Base-by-base conservation (phyloP, 2,888 invertebrate genomes). In the Ophion obscuratus region DNA sequence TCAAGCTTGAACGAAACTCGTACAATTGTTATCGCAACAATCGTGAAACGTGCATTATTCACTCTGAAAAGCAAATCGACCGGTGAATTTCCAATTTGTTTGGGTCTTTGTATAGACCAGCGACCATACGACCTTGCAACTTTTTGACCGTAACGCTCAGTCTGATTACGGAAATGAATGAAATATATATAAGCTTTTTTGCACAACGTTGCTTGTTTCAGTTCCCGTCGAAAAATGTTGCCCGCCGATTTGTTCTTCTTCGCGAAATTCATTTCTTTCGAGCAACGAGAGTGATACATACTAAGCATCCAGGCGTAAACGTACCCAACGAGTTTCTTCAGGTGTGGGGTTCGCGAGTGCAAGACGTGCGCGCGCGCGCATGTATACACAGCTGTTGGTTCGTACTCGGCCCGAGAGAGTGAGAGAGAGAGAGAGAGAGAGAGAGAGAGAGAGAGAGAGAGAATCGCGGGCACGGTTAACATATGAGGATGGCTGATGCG, bases 381-480 rank as follows among this genome's bases (percentile, higher is more conserved):
- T 84, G 88, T 89, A 74, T 88, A 78, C 90, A 89, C 91, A 91
- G 89, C 86, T 91, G 91, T 84, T 66, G 44, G 66, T 81, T 71
- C 68, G 77, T 75, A 66, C 20, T 7, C 14, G 64, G 64, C 31
- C 40, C 40, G 1, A 40, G 47, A 47, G 47, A 47, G 47, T 10
- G 47, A 47, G 66, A 73, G 62, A 78, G 71, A 73, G 80, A 71
- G 53, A 24, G 62, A 79, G 53, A 53, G 47, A 47, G 47, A 14
- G 47, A 47, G 47, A 47, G 47, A 47, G 47, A 47, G 66, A 57
- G 40, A 57, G 66, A 64, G 64, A 74, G 31, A 36, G 27, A 44
- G 64, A 80, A 66, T 64, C 57, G 64, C 61, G n/a, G 11, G 47
- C 27, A 59, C 31, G 62, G 53, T 70, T 61, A 53, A 53, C 79